Base-by-base conservation (phyloP, 2,797 vertebrate genomes). In the Muscicapa striata region DNA sequence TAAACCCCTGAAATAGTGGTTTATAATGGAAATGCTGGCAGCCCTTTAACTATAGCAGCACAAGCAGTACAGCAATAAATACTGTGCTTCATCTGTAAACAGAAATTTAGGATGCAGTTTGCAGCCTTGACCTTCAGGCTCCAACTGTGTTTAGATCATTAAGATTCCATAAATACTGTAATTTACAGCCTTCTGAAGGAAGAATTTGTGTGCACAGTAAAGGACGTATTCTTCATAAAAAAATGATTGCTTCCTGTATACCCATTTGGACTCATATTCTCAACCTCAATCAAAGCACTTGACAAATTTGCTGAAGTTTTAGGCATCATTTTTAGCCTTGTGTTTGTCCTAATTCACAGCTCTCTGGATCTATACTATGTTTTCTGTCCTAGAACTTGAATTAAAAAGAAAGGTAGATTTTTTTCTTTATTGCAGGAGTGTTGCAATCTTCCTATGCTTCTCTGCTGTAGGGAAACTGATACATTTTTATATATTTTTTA, bases 51-150 rank as follows among this genome's bases (percentile, higher is more conserved):
- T 97, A 96, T 61, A 95, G 84, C 84, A 90, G 82, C 48, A n/a
- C 76, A 89, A 86, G 93, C 62, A 95, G 27, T 72, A 46, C 89
- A 40, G 88, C 93, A 98, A 97, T 98, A 98, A 98, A 97, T 97
- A 96, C 98, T 96, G 82, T 95, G 96, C 96, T 98, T 99, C 98
- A 98, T 97, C 97, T 97, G 97, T 98, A 98, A 98, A 98, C 93
- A 98, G 97, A 96, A 96, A 97, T 97, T 96, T 95, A 97, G 97
- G 96, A 97, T 97, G 91, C 89, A 95, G 93, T 96, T 97, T 98
- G 93, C 96, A 98, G 95, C 95, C 94, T 95, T 98, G 97, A 98
- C 98, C 98, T 99, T 98, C 97, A 98, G 98, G 98, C 94, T 97
- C 89, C 97, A 97, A 97, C 87, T 97, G 92, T 97, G 96, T 97